These are phyloP conservation scores for Achlya flavicornis DNA, from an alignment of 2,888 invertebrate species.

Conservation along the genomic window DNA sequence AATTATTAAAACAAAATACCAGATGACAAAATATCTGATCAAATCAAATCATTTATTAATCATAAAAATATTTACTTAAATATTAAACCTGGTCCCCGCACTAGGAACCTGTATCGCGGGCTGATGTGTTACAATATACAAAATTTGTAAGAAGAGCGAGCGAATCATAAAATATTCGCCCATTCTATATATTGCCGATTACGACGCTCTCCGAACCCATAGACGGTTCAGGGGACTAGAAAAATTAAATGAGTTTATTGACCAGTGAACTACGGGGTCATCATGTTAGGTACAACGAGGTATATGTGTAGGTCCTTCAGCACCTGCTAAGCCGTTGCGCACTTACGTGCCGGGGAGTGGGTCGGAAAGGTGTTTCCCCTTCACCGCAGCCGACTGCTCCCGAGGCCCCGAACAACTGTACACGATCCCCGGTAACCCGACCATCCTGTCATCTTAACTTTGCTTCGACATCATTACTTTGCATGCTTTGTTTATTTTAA, in stretches of 20 bases:
- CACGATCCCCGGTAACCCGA: constrained; percentile 73
- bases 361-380: constrained; percentile 71
- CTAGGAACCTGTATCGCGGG: too few species aligned
- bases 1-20: too few species aligned
- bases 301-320: constrained; percentile 69
- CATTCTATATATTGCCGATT: neutral
- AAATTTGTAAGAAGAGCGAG: too few species aligned
- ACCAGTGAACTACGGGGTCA: constrained; percentile 16
- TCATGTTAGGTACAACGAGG: constrained; percentile 43
- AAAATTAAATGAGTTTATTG: constrained; percentile 10
- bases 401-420: constrained; percentile 70
- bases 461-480: constrained; percentile 50
- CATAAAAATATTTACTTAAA: too few species aligned
- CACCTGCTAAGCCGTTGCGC: constrained; percentile 71
- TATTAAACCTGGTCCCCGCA: too few species aligned
- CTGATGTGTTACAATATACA: too few species aligned
- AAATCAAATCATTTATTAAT: too few species aligned
- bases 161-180: neutral
- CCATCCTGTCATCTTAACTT: constrained; percentile 49
- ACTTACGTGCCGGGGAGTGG: constrained; percentile 68
- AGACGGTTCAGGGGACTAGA: constrained; percentile 1
- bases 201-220: neutral
- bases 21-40: too few species aligned
- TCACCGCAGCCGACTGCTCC: constrained; percentile 61
- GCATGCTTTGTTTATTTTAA: neutral